Conservation (phyloP, 2,797 vertebrate genomes). For the Oryzias dopingdopingensis region DNA sequence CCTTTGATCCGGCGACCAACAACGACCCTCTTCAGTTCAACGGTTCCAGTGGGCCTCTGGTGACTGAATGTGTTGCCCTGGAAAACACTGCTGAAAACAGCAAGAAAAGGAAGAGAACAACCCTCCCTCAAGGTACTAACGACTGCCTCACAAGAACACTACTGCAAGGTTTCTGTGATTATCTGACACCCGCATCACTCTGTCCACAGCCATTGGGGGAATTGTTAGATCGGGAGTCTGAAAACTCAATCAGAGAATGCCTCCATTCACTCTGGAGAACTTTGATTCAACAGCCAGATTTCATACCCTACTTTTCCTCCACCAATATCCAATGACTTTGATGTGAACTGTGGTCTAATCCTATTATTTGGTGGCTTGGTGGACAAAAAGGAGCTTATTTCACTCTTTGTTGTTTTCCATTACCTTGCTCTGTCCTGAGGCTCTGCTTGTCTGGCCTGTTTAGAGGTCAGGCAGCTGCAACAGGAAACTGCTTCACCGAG, state of each 20-base stretch:
- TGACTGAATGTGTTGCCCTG: constrained; percentile 75
- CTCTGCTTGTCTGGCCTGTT: constrained; percentile 56
- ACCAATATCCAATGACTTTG: constrained; percentile 22
- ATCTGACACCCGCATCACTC: constrained; percentile 27
- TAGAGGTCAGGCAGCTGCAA: constrained; percentile 65
- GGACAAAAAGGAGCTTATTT: constrained; percentile 33
- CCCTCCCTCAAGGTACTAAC: constrained; percentile 81
- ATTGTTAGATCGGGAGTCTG: constrained; percentile 26
- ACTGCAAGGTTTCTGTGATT: constrained; percentile 20
- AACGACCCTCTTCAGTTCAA: constrained; percentile 83
- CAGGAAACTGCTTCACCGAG: constrained; percentile 50
- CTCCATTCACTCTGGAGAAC: constrained; percentile 10
- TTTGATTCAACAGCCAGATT: constrained; percentile 28
- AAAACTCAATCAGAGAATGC: constrained; percentile 10
- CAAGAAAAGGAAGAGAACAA: constrained; percentile 87
- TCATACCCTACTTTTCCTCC: constrained; percentile 16
- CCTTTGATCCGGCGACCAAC: constrained; percentile 85
- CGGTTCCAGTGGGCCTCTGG: constrained; percentile 71
- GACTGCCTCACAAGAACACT: constrained; percentile 3
- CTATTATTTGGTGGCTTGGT: constrained; percentile 34
- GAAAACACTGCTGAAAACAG: constrained; percentile 82
- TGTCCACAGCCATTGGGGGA: constrained; percentile 17
- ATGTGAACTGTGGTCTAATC: constrained; percentile 54
- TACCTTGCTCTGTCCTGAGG: constrained; percentile 57
- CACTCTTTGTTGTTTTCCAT: constrained; percentile 55